Evolutionary conservation across 2,888 invertebrate species (phyloP).

Genomic region (Machimus rusticus): DNA sequence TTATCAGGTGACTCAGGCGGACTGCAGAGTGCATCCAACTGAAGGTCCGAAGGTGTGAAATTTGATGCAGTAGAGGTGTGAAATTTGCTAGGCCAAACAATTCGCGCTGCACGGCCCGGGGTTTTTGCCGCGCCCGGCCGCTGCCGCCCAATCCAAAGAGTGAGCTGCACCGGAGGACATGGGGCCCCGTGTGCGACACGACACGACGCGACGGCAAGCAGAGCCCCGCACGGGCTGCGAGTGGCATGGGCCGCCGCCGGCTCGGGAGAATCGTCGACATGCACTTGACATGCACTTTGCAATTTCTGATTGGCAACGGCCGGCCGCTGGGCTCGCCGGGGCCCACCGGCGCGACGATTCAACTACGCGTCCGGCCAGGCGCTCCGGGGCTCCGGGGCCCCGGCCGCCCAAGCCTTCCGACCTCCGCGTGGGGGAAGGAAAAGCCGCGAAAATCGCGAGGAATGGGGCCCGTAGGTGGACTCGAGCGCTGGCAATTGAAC

Average conservation of each 20-base stretch:
- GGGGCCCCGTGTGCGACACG: not conserved
- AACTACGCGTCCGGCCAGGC: not conserved
- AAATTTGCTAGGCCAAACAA: constrained; percentile 26
- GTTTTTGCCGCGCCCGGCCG: not conserved
- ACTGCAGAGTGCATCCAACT: not conserved
- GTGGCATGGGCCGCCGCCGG: not conserved
- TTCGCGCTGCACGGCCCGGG: not conserved
- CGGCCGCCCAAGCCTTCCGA: not conserved
- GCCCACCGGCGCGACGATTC: not conserved
- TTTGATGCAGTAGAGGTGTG: constrained; percentile 30
- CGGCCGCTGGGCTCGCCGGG: not conserved
- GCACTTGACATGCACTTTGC: constrained; percentile 32
- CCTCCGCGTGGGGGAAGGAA: not conserved
- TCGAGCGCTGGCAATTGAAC: not conserved
- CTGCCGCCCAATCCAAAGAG: not conserved
- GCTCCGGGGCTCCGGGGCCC: not conserved
- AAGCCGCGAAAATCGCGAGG: not conserved
- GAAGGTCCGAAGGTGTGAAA: constrained; percentile 20
- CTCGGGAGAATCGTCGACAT: constrained; percentile 1
- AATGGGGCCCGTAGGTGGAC: constrained; percentile 13
- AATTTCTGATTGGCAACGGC: constrained; percentile 26
- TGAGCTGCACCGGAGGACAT: not conserved
- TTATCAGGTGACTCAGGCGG: constrained; percentile 17
- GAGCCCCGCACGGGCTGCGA: not conserved
- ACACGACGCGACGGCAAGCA: not conserved